Conservation (phyloP, 1,140 invertebrate genomes). For the Solen grandis region DNA sequence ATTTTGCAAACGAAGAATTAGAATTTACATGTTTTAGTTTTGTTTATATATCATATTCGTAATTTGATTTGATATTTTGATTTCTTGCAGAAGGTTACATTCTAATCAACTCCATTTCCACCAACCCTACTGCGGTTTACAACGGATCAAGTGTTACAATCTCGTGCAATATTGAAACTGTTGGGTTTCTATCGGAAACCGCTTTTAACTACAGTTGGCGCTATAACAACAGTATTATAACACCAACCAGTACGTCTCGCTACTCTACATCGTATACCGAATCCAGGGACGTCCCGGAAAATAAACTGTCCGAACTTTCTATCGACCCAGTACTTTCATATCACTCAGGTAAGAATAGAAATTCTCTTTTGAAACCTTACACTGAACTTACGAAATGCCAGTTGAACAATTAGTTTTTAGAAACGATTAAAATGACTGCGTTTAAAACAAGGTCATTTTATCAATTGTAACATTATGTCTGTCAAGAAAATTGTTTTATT, state of each 20-base stretch:
- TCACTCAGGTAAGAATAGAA: constrained; percentile 17
- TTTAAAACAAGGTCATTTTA: too few species aligned
- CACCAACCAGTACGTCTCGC: constrained; percentile 19
- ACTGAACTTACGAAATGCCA: too few species aligned
- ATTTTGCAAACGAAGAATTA: too few species aligned
- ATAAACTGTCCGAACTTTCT: not conserved
- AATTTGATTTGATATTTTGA: too few species aligned
- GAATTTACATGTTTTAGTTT: not conserved
- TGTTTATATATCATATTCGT: not conserved
- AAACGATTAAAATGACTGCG: too few species aligned
- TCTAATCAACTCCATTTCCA: not conserved
- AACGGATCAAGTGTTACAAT: constrained; percentile 14
- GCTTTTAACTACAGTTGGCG: constrained; percentile 23
- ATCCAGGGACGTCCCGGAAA: constrained; percentile 5
- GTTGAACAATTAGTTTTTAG: too few species aligned
- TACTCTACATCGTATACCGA: not conserved
- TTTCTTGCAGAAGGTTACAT: constrained; percentile 36
- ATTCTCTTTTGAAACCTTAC: too few species aligned
- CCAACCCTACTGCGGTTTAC: not conserved
- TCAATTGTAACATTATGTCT: too few species aligned
- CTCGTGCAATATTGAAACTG: constrained; percentile 4
- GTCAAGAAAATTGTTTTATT: too few species aligned
- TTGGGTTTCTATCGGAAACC: constrained; percentile 9
- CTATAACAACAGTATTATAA: not conserved
- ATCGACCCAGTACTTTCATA: constrained; percentile 7